Percentiles rank a stretch among this genome's conserved stretches.
These are phyloP conservation scores for Amaurobius ferox DNA, from an alignment of 2,888 invertebrate genomes.

Conservation along the genomic window DNA sequence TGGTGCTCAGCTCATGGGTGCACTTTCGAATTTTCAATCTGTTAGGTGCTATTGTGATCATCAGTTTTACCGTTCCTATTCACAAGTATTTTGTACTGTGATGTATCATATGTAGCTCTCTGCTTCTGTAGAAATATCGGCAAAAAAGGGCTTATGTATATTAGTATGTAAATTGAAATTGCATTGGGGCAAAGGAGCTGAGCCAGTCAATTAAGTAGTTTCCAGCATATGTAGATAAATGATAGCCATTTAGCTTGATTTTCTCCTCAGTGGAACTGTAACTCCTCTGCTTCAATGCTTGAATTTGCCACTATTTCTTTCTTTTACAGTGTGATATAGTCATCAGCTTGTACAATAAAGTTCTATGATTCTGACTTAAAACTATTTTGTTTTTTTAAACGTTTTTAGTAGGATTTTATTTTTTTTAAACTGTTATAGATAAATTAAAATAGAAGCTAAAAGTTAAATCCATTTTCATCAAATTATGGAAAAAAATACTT, in stretches of 20 bases:
- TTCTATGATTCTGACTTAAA: constrained; percentile 58
- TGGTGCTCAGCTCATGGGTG: constrained; percentile 67
- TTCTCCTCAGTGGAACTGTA: constrained; percentile 25
- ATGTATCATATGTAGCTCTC: constrained; percentile 67
- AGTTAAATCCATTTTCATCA: neutral
- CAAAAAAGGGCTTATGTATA: constrained; percentile 67
- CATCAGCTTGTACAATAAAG: constrained; percentile 69
- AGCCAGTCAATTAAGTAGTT: constrained; percentile 38
- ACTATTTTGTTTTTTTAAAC: constrained; percentile 17
- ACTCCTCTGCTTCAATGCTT: constrained; percentile 70
- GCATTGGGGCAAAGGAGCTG: constrained; percentile 69
- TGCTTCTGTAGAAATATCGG: constrained; percentile 63
- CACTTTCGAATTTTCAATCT: constrained; percentile 60
- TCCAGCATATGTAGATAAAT: constrained; percentile 24
- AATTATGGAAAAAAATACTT: too few relatives aligned
- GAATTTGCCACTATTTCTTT: constrained; percentile 52
- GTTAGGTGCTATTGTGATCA: constrained; percentile 72
- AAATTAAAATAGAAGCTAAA: neutral
- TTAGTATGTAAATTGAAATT: constrained; percentile 67
- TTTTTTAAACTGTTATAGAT: neutral
- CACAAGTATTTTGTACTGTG: constrained; percentile 73
- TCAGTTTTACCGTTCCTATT: constrained; percentile 69
- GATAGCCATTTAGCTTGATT: constrained; percentile 29
- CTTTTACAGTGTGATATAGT: constrained; percentile 71
- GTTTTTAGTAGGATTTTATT: neutral